These are phyloP conservation scores for Gadus chalcogrammus DNA, from an alignment of 2,113 vertebrate genomes.

Conservation along the genomic window DNA sequence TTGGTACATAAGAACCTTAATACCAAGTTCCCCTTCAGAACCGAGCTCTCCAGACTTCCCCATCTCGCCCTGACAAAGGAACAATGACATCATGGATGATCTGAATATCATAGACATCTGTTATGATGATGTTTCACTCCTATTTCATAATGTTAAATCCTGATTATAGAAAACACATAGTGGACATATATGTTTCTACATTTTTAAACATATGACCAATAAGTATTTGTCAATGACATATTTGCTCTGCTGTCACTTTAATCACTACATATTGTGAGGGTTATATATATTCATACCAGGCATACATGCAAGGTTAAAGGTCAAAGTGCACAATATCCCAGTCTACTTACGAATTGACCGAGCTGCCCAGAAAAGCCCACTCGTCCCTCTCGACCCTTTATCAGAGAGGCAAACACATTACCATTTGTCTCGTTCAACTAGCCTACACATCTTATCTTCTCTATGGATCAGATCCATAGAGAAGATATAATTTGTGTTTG, in stretches of 20 bases:
- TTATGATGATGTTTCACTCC: neutral
- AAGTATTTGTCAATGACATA: neutral
- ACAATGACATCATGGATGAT: constrained; percentile 10
- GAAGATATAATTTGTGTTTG: no score
- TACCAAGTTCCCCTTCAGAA: constrained; percentile 74
- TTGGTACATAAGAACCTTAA: constrained; percentile 73
- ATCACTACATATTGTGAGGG: no score
- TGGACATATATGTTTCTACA: neutral
- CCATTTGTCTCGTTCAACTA: no score
- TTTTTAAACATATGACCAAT: no score
- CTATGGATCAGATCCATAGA: no score
- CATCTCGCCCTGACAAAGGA: constrained; percentile 66
- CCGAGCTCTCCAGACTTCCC: constrained; percentile 69
- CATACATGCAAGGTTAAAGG: neutral
- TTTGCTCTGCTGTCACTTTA: no score
- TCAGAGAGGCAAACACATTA: neutral
- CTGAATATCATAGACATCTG: neutral
- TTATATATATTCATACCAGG: no score
- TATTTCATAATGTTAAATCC: neutral
- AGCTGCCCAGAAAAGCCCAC: constrained; percentile 65
- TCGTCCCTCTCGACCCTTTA: constrained; percentile 65
- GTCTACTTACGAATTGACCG: constrained; percentile 66
- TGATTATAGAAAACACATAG: neutral
- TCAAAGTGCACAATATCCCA: neutral
- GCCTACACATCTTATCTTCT: no score